phyloP scores from a whole-genome alignment of 2,888 invertebrate genomes.

The Girardia tigrina region DNA sequence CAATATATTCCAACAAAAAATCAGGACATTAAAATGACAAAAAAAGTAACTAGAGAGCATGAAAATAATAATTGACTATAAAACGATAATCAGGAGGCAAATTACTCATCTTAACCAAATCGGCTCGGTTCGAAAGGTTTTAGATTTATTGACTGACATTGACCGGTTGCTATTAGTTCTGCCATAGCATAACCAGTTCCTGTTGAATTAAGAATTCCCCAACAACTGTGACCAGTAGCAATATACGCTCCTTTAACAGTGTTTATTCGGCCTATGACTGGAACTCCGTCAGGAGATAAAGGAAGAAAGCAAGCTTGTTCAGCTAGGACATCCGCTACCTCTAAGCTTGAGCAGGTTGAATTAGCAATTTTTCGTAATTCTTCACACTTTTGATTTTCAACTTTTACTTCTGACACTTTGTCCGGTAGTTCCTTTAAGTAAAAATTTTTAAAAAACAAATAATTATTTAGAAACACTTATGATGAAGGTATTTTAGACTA shows the following conservation, averaged over 20 bases:
- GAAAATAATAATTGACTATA: too few relatives aligned
- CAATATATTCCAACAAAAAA: too few relatives aligned
- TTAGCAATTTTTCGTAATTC: neutral
- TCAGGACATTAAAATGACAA: too few relatives aligned
- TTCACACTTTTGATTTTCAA: neutral
- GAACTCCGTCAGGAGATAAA: conserved; percentile 36
- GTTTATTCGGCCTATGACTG: conserved; percentile 38
- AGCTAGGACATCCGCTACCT: conserved; percentile 30
- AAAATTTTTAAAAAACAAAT: too few relatives aligned
- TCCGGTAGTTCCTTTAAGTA: neutral
- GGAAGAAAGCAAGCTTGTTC: conserved; percentile 39
- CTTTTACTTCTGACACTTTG: neutral
- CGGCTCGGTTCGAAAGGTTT: conserved; percentile 38
- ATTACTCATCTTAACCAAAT: too few relatives aligned
- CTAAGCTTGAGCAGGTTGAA: conserved; percentile 32
- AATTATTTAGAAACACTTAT: too few relatives aligned
- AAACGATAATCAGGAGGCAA: too few relatives aligned
- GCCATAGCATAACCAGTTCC: conserved; percentile 38
- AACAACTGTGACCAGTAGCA: conserved; percentile 39
- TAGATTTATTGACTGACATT: conserved; percentile 36
- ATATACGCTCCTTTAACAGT: conserved; percentile 38
- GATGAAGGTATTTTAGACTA: too few relatives aligned
- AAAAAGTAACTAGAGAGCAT: too few relatives aligned
- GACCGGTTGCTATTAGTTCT: conserved; percentile 39
- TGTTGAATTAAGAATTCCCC: conserved; percentile 40